A percentile compares a stretch with the other conserved stretches of the same genome.
These are phyloP conservation scores for Cyclargus thomasi DNA, from an alignment of 1,140 invertebrate species.

Conservation along the genomic window DNA sequence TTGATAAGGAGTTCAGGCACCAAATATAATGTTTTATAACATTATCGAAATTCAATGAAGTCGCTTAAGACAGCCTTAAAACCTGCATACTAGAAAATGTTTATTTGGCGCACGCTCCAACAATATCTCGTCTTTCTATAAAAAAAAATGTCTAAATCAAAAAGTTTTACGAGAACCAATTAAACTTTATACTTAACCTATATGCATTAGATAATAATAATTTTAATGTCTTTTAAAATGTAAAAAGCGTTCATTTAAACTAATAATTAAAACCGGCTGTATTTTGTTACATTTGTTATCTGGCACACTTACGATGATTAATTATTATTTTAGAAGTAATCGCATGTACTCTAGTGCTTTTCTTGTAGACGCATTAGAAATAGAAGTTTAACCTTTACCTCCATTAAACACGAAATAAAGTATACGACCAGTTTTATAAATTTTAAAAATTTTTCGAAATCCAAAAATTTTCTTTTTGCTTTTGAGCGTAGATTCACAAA, in stretches of 20 bases:
- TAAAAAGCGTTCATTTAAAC: slow-evolving; percentile 3
- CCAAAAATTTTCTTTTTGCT: background rate
- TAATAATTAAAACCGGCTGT: background rate
- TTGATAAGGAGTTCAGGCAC: background rate
- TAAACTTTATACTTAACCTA: too few relatives aligned
- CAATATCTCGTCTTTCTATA: too few relatives aligned
- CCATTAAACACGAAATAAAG: background rate
- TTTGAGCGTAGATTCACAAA: background rate
- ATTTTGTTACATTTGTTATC: background rate
- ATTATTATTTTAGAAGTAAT: background rate
- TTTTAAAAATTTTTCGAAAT: background rate
- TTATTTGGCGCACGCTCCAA: too few relatives aligned
- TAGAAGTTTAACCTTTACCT: background rate
- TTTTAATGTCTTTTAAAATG: too few relatives aligned
- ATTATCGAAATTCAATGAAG: background rate
- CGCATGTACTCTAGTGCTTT: slow-evolving; percentile 2
- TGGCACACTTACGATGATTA: background rate
- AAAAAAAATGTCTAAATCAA: too few relatives aligned
- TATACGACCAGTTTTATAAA: background rate
- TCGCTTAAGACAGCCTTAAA: background rate
- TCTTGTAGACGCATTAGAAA: background rate
- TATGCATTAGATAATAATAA: too few relatives aligned
- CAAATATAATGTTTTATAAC: background rate
- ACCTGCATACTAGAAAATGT: too few relatives aligned
- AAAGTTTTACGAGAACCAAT: too few relatives aligned